Conservation (phyloP, 2,113 vertebrate species). For the Poicephalus meyeri region DNA sequence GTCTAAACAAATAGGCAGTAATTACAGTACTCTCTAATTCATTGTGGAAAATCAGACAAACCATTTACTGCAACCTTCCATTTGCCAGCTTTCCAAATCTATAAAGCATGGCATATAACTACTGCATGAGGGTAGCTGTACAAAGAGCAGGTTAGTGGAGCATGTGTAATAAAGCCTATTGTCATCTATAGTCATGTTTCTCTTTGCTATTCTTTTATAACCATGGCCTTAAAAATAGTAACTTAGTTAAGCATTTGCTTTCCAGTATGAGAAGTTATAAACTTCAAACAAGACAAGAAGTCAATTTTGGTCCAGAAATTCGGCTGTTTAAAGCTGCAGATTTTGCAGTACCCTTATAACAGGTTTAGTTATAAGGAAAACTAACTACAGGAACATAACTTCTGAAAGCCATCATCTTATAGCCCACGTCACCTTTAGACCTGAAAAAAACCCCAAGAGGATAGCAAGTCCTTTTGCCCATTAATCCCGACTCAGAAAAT, state of each 20-base stretch:
- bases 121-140: not conserved
- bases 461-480: not conserved
- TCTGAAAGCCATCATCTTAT: not conserved
- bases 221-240: not conserved
- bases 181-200: too few species aligned
- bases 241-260: not conserved
- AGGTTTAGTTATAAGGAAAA: not conserved
- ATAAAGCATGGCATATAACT: not conserved
- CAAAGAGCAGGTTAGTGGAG: not conserved
- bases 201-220: not conserved
- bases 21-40: not conserved
- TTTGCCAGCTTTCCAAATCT: not conserved
- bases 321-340: not conserved
- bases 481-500: not conserved
- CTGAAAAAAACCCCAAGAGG: not conserved
- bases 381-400: not conserved
- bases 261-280: not conserved
- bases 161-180: not conserved
- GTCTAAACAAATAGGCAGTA: not conserved
- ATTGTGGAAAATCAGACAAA: not conserved
- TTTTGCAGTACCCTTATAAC: not conserved
- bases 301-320: not conserved
- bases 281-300: not conserved
- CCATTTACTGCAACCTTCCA: not conserved
- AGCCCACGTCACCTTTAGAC: not conserved